Percentiles rank a stretch among this genome's conserved stretches.
These are phyloP conservation scores for Perithous albicinctus DNA, from an alignment of 2,888 invertebrate species.

Conservation along the genomic window DNA sequence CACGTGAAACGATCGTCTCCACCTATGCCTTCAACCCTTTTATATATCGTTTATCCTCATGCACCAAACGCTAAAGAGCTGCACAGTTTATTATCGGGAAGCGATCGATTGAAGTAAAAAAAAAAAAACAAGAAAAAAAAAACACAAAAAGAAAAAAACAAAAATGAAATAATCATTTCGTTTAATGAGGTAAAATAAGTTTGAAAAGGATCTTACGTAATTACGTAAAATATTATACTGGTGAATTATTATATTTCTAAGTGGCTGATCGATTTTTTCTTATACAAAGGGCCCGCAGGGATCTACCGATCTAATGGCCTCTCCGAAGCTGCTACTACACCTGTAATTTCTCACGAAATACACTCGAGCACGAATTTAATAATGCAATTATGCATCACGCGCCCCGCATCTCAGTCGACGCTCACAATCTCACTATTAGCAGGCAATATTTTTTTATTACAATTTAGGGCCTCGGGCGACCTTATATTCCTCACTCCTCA, in stretches of 20 bases:
- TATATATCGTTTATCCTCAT: slow-evolving; percentile 33
- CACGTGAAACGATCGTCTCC: slow-evolving; percentile 56
- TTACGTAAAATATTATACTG: slow-evolving; percentile 31
- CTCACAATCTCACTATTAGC: slow-evolving; percentile 80
- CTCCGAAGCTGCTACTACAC: slow-evolving; percentile 1
- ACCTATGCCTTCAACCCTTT: slow-evolving; percentile 15
- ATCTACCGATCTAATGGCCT: slow-evolving; percentile 3
- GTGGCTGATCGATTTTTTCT: slow-evolving; percentile 1
- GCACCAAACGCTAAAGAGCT: slow-evolving; percentile 26
- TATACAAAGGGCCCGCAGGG: slow-evolving; percentile 6
- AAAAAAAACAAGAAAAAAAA: slow-evolving; percentile 6
- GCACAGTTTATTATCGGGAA: slow-evolving; percentile 55
- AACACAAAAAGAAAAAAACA: slow-evolving; percentile 14
- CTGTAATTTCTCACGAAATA: slow-evolving; percentile 19
- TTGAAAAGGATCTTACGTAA: not conserved
- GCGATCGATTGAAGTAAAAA: slow-evolving; percentile 37
- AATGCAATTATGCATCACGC: slow-evolving; percentile 80
- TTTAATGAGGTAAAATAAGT: slow-evolving; percentile 7
- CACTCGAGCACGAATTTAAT: slow-evolving; percentile 70
- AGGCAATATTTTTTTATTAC: slow-evolving; percentile 83
- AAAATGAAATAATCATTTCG: slow-evolving; percentile 20
- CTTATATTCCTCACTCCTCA: not conserved
- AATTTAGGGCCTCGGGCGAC: slow-evolving; percentile 76
- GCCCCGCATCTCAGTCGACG: slow-evolving; percentile 60
- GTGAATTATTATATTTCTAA: slow-evolving; percentile 40